Percentiles rank a stretch among this genome's conserved stretches.
phyloP scores from a whole-genome alignment of 2,113 vertebrate species.

The Scolopax mira region DNA sequence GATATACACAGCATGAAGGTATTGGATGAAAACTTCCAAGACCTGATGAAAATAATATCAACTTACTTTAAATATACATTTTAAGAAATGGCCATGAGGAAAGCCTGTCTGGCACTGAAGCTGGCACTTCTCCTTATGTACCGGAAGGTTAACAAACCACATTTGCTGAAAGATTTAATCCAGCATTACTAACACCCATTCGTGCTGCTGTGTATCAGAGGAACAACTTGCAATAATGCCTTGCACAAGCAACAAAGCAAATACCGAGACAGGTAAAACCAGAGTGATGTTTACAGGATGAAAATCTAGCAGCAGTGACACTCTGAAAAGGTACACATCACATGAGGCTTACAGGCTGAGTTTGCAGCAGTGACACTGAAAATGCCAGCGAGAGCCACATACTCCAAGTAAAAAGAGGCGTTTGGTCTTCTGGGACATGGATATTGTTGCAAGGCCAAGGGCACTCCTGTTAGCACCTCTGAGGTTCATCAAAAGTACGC shows the following conservation, averaged over 20 bases:
- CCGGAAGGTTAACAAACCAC: conserved; percentile 35
- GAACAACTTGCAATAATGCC: neutral
- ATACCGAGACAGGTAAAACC: neutral
- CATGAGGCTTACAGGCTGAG: neutral
- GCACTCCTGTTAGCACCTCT: neutral
- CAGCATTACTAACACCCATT: neutral
- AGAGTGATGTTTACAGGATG: neutral
- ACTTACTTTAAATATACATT: neutral
- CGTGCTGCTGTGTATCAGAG: neutral
- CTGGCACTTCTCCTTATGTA: neutral
- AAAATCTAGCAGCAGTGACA: neutral
- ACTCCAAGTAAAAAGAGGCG: neutral
- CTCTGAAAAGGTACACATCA: neutral
- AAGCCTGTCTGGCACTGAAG: conserved; percentile 7
- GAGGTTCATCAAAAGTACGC: neutral
- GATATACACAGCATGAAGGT: neutral
- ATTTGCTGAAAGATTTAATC: conserved; percentile 5
- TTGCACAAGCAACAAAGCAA: neutral
- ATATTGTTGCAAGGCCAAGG: neutral
- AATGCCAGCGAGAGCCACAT: neutral
- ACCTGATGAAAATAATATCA: conserved; percentile 18
- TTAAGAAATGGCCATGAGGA: neutral
- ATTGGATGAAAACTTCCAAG: conserved; percentile 7
- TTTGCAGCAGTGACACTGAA: neutral
- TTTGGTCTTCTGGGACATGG: neutral